A percentile compares a stretch with the other conserved stretches of the same genome.
These are phyloP conservation scores for Pangasianodon gigas DNA, from an alignment of 2,113 vertebrate genomes.

Conservation along the genomic window DNA sequence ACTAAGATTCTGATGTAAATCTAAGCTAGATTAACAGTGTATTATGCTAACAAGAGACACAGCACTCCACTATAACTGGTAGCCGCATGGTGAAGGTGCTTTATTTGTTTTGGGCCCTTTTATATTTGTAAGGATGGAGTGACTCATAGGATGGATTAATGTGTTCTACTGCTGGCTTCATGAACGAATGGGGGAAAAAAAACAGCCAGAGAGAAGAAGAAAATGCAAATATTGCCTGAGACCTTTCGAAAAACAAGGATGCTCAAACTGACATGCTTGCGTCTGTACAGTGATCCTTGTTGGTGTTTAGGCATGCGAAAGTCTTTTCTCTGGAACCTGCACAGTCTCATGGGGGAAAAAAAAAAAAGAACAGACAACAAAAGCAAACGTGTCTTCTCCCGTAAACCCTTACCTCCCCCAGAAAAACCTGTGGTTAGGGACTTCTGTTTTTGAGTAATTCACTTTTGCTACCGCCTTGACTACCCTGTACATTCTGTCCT, in stretches of 20 bases:
- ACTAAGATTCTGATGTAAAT: background rate
- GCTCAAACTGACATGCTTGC: too few relatives aligned
- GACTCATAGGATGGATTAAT: background rate
- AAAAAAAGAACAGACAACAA: background rate
- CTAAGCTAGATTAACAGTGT: background rate
- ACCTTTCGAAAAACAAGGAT: conserved; percentile 54
- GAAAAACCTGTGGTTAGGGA: background rate
- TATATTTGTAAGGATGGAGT: background rate
- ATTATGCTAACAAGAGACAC: too few relatives aligned
- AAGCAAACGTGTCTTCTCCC: background rate
- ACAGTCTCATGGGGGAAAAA: background rate
- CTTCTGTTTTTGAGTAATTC: conserved; percentile 4
- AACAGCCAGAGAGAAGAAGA: background rate
- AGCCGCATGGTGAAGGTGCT: background rate
- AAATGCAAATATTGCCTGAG: conserved; percentile 56
- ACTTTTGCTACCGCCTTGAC: background rate
- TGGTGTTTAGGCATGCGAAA: background rate
- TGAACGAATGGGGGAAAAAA: conserved; percentile 30
- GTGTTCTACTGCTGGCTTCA: background rate
- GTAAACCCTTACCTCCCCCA: background rate
- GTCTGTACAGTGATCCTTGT: background rate
- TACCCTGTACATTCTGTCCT: conserved; percentile 23
- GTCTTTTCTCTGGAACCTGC: background rate
- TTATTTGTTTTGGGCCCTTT: background rate
- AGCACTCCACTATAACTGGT: background rate